A percentile compares a stretch with the other conserved stretches of the same genome.
Conservation (phyloP, 2,888 invertebrate genomes). For the Papilio elwesi region DNA sequence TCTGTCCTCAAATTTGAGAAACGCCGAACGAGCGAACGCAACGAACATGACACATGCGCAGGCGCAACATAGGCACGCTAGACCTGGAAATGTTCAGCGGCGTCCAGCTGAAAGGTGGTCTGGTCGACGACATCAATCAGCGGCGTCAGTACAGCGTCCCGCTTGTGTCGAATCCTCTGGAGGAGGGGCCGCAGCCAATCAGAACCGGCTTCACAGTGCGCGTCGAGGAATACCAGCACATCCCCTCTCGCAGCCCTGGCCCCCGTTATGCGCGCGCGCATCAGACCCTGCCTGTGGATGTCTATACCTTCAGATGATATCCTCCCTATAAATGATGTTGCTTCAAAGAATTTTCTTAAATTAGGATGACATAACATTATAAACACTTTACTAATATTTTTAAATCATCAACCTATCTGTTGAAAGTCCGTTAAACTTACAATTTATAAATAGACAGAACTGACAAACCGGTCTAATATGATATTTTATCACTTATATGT, state of each 20-base stretch:
- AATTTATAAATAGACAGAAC: too few species aligned
- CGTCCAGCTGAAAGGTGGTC: slow-evolving; percentile 85
- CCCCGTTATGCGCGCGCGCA: slow-evolving; percentile 93
- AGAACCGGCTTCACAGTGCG: slow-evolving; percentile 92
- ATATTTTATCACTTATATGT: too few species aligned
- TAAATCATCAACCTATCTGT: too few species aligned
- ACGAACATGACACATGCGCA: slow-evolving; percentile 25
- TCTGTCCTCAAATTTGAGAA: slow-evolving; percentile 11
- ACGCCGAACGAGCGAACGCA: slow-evolving; percentile 9
- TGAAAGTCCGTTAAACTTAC: too few species aligned
- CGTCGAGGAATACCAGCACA: slow-evolving; percentile 94
- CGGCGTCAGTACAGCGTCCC: slow-evolving; percentile 93
- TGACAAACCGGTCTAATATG: too few species aligned
- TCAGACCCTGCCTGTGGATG: slow-evolving; percentile 89
- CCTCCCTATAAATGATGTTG: too few species aligned
- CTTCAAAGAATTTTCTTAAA: too few species aligned
- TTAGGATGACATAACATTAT: too few species aligned
- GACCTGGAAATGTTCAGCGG: slow-evolving; percentile 69
- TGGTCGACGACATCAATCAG: slow-evolving; percentile 96
- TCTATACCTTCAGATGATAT: slow-evolving; percentile 30
- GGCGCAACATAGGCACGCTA: background rate
- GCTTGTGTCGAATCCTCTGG: slow-evolving; percentile 83
- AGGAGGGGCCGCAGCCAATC: slow-evolving; percentile 96
- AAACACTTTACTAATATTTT: too few species aligned
- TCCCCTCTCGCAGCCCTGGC: slow-evolving; percentile 92